A percentile compares a stretch with the other conserved stretches of the same genome.
Evolutionary conservation across 64 coral and sea anemone species (phyloP).

Genomic region (Astreopora myriophthalma): DNA sequence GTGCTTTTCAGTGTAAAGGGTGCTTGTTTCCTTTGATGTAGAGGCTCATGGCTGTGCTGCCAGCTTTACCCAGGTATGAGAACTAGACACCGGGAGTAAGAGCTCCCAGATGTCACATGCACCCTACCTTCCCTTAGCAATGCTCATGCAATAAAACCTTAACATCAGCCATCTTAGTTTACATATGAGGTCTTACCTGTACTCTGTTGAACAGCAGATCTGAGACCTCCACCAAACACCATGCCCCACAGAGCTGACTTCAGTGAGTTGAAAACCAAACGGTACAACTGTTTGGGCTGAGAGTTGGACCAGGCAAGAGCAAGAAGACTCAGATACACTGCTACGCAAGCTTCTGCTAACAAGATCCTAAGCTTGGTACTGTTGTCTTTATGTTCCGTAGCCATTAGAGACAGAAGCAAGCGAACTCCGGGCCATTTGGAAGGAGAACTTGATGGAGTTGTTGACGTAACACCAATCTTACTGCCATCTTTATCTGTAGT

Average conservation of each 20-base stretch:
- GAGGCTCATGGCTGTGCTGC: no score
- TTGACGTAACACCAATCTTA: neutral
- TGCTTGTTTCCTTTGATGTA: no score
- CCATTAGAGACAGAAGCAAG: conserved; percentile 84
- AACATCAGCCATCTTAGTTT: no score
- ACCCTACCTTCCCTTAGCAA: no score
- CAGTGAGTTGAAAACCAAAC: conserved; percentile 80
- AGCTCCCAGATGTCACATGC: no score
- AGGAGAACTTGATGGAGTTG: conserved; percentile 56
- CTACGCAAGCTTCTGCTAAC: conserved; percentile 90
- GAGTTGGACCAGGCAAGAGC: conserved; percentile 87
- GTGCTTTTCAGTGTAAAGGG: no score
- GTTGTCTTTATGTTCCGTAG: conserved; percentile 93
- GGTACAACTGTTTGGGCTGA: conserved; percentile 90
- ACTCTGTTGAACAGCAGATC: neutral
- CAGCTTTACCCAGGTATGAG: no score
- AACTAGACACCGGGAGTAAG: no score
- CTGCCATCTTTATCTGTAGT: conserved; percentile 2
- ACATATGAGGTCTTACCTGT: neutral
- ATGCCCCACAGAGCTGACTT: conserved; percentile 90
- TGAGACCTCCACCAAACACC: conserved; percentile 91
- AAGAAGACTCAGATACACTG: conserved; percentile 91
- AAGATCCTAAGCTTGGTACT: conserved; percentile 77
- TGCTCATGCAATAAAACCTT: no score
- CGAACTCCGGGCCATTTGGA: conserved; percentile 94